Conservation (phyloP, 2,888 invertebrate genomes). For the Drosophila pegasa region DNA sequence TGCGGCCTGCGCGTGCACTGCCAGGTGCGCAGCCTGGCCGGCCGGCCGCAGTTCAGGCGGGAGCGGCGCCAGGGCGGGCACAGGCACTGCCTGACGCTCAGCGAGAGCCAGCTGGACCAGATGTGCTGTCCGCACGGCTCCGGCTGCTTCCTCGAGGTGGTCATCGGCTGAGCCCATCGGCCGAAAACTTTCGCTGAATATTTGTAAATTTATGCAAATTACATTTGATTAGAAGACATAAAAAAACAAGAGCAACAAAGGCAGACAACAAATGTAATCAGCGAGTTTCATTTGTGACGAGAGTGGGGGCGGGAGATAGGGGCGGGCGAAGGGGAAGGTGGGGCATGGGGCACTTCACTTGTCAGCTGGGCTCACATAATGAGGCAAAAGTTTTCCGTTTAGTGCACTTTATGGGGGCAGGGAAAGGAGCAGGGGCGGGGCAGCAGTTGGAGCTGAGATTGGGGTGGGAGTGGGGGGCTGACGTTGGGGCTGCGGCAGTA, state of each 20-base stretch:
- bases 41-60: constrained; percentile 1
- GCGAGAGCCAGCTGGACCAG: constrained; percentile 23
- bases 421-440: not conserved
- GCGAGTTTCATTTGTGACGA: constrained; percentile 56
- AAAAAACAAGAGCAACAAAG: constrained; percentile 12
- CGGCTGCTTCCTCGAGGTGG: constrained; percentile 21
- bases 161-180: constrained; percentile 12
- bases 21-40: constrained; percentile 14
- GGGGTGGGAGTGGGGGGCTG: not conserved
- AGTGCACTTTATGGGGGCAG: constrained; percentile 35
- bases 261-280: constrained; percentile 50
- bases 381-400: constrained; percentile 60
- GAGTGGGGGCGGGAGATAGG: no score
- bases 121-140: constrained; percentile 18
- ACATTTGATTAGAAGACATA: constrained; percentile 53
- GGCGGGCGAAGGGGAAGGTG: not conserved
- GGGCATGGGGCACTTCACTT: constrained; percentile 29
- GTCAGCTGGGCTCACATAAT: constrained; percentile 57
- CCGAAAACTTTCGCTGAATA: constrained; percentile 41
- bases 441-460: no score
- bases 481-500: no score
- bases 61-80: constrained; percentile 8
- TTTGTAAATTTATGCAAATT: constrained; percentile 66
- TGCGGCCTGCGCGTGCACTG: constrained; percentile 19
- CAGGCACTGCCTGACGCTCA: constrained; percentile 12